These are phyloP conservation scores for Drosophila limbata DNA, from an alignment of 2,888 invertebrate species.

Conservation along the genomic window DNA sequence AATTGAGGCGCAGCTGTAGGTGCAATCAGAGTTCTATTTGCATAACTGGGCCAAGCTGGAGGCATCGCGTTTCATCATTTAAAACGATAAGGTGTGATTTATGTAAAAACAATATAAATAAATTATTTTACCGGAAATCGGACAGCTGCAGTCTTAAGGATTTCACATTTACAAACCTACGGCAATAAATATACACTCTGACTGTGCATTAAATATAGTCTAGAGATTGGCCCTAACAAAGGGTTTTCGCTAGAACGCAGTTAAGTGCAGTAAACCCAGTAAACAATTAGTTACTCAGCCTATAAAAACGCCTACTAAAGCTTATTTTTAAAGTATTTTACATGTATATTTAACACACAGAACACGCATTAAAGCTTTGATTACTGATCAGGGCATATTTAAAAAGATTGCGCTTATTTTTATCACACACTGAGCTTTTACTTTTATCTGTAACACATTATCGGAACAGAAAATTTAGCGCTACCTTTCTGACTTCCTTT, in stretches of 20 bases:
- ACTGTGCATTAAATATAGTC: not conserved
- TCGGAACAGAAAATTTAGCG: slow-evolving; percentile 11
- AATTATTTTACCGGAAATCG: slow-evolving; percentile 29
- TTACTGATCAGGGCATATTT: not conserved
- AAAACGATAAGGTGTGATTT: slow-evolving; percentile 47
- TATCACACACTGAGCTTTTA: not conserved
- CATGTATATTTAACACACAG: not conserved
- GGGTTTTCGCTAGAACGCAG: slow-evolving; percentile 9
- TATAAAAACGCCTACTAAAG: not conserved
- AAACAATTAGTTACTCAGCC: not conserved
- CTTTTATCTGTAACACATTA: slow-evolving; percentile 22
- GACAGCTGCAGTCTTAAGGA: slow-evolving; percentile 28
- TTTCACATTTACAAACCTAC: not conserved
- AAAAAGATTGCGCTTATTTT: slow-evolving; percentile 10
- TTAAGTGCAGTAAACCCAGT: slow-evolving; percentile 9
- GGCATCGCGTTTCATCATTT: slow-evolving; percentile 21
- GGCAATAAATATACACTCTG: slow-evolving; percentile 23
- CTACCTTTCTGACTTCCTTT: slow-evolving; percentile 35
- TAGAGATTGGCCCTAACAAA: slow-evolving; percentile 4
- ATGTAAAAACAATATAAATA: slow-evolving; percentile 18
- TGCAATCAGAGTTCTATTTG: slow-evolving; percentile 68
- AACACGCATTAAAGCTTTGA: not conserved
- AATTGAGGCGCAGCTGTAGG: slow-evolving; percentile 53
- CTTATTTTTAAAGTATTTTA: not conserved
- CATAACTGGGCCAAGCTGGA: slow-evolving; percentile 53